Evolutionary conservation across 1,140 invertebrate species (phyloP), one percentile per base, ranked within the genome.

Genomic region (Atopsyche davidsoni): DNA sequence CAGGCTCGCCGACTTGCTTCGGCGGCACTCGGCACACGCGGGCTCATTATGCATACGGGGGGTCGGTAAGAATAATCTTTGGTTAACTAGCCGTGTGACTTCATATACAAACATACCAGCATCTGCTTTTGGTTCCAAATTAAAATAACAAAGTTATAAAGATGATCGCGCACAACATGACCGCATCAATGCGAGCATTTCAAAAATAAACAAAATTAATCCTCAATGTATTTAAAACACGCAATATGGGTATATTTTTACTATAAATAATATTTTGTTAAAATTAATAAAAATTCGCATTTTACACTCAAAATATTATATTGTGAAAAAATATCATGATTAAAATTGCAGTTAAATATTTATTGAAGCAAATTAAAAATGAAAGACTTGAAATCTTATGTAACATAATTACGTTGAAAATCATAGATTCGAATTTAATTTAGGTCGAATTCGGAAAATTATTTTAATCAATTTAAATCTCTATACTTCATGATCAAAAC

Each of bases 71-170:
- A 24, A 41, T 53, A 57, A 45, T 57, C 54, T 57, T 57, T 57
- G 54, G 54, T 52, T 14, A 44, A 34, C 54, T 57, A 57, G 54
- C 54, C 54, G 54, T 52, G 48, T 57, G 47, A 55, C 31, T 50
- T 50, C 13, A 22, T 21, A 28, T 28, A 7, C 24, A 28, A 28
- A 28, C 6, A 28, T 7, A 28, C n/a, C 6, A 28, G n/a, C 24
- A 28, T n/a, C n/a, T n/a, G 24, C 6, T 7, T 3, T 43, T 31
- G 22, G 31, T 17, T 14, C 11, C 40, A 19, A n/a, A 31, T 43
- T 44, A 14, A 13, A 46, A 14, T 36, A 13, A 13, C 25, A 36
- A 36, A 42, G 13, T 42, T 14, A 25, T 13, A 14, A 31, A 6
- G 38, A 4, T 18, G 4, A 39, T 17, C 16, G 10, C 4, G 4